Evolutionary conservation across 2,888 invertebrate species (phyloP).

Genomic region (Bhutanitis thaidina): DNA sequence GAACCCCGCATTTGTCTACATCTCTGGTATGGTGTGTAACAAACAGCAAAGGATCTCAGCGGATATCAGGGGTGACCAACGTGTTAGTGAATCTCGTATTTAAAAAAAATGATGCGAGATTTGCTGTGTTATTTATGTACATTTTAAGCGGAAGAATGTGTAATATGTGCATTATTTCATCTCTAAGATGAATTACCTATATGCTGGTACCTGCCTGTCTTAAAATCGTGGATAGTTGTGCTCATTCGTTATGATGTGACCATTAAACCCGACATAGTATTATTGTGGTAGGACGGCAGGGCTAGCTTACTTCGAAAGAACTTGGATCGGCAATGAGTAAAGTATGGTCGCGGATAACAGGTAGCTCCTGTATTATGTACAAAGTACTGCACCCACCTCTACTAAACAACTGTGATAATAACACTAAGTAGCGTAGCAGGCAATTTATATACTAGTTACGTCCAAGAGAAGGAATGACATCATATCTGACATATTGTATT

Average conservation of each 20-base stretch:
- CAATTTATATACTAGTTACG: constrained; percentile 79
- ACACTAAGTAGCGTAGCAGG: constrained; percentile 81
- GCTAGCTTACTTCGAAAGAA: constrained; percentile 54
- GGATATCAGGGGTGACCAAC: constrained; percentile 66
- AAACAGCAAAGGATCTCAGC: constrained; percentile 55
- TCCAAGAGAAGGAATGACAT: constrained; percentile 80
- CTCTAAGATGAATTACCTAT: constrained; percentile 64
- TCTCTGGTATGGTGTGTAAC: constrained; percentile 51
- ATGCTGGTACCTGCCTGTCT: constrained; percentile 49
- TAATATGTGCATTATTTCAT: constrained; percentile 64
- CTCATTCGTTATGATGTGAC: neutral
- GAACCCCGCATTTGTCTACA: constrained; percentile 57
- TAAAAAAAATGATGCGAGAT: constrained; percentile 51
- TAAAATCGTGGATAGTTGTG: constrained; percentile 27
- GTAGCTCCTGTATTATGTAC: constrained; percentile 77
- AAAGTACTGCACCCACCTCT: constrained; percentile 81
- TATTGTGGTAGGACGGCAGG: constrained; percentile 36
- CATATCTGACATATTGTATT: constrained; percentile 81
- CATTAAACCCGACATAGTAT: constrained; percentile 1
- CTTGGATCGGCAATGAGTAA: constrained; percentile 54
- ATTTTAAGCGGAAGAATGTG: constrained; percentile 75
- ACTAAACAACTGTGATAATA: constrained; percentile 81
- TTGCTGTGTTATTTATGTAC: constrained; percentile 74
- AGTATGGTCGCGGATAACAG: constrained; percentile 64
- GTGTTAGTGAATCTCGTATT: constrained; percentile 63